Evolutionary conservation across 2,113 vertebrate genomes (phyloP).

Genomic region (Hiodon alosoides): DNA sequence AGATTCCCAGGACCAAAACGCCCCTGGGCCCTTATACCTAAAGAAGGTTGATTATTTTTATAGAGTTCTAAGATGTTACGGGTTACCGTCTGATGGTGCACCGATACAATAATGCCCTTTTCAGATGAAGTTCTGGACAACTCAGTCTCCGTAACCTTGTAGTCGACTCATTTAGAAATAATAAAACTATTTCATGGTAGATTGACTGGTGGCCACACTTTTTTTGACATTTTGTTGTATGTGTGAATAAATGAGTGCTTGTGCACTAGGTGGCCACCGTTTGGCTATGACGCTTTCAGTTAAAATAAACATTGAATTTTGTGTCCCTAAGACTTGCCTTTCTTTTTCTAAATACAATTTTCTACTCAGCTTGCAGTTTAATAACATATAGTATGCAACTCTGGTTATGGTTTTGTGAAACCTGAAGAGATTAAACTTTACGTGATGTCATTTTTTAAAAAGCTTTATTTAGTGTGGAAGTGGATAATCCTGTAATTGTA

Average conservation of each 20-base stretch:
- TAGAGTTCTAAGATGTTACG: slow-evolving; percentile 63
- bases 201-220: slow-evolving; percentile 4
- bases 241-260: background rate
- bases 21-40: slow-evolving; percentile 60
- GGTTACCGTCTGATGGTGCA: slow-evolving; percentile 60
- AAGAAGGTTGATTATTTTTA: slow-evolving; percentile 69
- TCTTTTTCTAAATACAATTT: no score
- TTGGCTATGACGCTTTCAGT: background rate
- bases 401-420: no score
- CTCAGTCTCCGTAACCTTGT: slow-evolving; percentile 38
- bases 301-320: background rate
- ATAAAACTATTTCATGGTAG: slow-evolving; percentile 23
- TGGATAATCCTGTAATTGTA: no score
- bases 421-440: no score
- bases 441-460: no score
- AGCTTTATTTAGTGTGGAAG: no score
- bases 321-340: background rate
- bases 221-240: background rate
- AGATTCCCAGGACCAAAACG: slow-evolving; percentile 60
- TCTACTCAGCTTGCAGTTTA: no score
- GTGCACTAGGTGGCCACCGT: background rate
- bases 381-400: no score
- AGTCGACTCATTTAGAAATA: slow-evolving; percentile 24
- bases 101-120: slow-evolving; percentile 37
- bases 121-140: slow-evolving; percentile 32